Evolutionary conservation across 2,113 vertebrate species (phyloP), one percentile per base, ranked within the genome.

Genomic region (Alouatta palliata): DNA sequence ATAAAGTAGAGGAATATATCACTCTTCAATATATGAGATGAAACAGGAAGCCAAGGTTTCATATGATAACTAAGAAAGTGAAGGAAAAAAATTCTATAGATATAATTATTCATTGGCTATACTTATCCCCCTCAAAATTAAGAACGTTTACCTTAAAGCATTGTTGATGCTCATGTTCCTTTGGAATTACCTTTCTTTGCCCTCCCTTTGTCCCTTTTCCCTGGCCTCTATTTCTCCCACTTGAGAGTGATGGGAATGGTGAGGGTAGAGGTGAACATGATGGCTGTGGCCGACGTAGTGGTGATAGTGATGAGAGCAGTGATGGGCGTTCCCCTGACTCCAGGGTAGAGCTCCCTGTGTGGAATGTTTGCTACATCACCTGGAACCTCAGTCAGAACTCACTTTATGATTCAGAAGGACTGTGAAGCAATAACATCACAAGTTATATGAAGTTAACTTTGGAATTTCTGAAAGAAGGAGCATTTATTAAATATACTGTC

Each of bases 341-440:
- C 54, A 71, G 64, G 76, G 49, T 35, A 37, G 87, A 64, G 64
- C 86, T 35, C 37, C 71, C 13, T 96, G 94, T 92, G 96, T 98
- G 97, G 98, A 98, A 96, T 94, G 97, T 95, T 98, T 73, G 76
- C 97, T 92, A 96, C 97, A 93, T 98, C 97, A 97, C 98, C 98
- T 66, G 97, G 98, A 98, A 98, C 97, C 95, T 66, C 84, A 92
- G 96, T 82, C 96, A 98, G 92, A 95, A 94, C 56, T 93, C 94
- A 79, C 92, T 91, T 97, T 95, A 64, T 58, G 98, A 97, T 96
- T 95, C 97, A 93, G 37, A 49, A 95, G 96, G 93, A 91, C 94
- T 94, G 32, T 76, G 21, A 56, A 96, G 52, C 87, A 97, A 52
- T 71, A 90, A 80, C 52, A 54, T 94, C 71, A 89, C 82, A 97